Conservation (phyloP, 2,113 vertebrate genomes). For the Greenwoodochromis staneri region DNA sequence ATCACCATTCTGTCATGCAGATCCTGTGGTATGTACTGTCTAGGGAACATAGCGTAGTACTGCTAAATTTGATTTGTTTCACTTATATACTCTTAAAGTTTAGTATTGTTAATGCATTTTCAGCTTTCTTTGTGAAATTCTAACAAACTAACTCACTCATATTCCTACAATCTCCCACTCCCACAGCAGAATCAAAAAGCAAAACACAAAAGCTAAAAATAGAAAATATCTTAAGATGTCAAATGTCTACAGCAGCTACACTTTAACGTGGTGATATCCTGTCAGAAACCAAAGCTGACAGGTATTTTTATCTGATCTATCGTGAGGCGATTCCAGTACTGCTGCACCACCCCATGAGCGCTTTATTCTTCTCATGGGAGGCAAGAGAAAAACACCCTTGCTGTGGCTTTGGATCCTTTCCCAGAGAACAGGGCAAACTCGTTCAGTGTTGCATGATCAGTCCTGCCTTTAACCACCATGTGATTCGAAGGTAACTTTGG, state of each 20-base stretch:
- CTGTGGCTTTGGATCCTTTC: neutral
- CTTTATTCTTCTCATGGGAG: neutral
- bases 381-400: neutral
- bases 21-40: neutral
- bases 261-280: neutral
- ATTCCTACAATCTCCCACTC: neutral
- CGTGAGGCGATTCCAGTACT: neutral
- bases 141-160: neutral
- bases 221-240: neutral
- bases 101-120: neutral
- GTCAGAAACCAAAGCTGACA: neutral
- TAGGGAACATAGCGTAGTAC: neutral
- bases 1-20: neutral
- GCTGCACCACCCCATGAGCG: neutral
- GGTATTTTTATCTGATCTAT: neutral
- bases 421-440: conserved; percentile 22
- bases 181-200: neutral
- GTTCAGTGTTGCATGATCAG: neutral
- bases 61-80: neutral
- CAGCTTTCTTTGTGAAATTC: neutral
- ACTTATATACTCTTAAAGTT: neutral
- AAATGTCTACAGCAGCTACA: neutral
- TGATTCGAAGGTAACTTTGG: neutral
- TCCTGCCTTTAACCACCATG: neutral
- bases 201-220: neutral